phyloP scores from a whole-genome alignment of 1,140 invertebrate species.

The Anastatus disparis region DNA sequence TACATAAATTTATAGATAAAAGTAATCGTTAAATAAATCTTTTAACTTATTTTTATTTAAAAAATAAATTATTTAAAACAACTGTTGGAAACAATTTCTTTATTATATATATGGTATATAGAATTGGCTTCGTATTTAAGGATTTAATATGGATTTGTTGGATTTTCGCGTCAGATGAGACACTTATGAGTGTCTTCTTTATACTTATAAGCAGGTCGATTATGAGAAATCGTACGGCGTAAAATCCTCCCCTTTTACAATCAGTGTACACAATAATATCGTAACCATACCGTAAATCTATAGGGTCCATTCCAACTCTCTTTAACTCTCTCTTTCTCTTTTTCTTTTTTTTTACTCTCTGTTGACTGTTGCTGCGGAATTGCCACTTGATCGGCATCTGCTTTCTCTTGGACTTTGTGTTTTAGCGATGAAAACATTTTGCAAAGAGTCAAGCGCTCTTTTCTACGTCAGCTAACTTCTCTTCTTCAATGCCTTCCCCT shows the following conservation, averaged over 20 bases:
- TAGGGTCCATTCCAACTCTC: conserved; percentile 5
- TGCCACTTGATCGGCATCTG: conserved; percentile 41
- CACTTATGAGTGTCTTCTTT: background rate
- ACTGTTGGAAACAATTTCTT: no score
- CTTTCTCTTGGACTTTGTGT: conserved; percentile 5
- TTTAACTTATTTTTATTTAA: no score
- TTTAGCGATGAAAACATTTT: conserved; percentile 40
- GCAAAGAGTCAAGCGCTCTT: conserved; percentile 19
- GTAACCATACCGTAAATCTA: background rate
- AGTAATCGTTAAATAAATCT: no score
- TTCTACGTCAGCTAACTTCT: no score
- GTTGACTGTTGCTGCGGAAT: conserved; percentile 38
- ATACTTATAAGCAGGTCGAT: background rate
- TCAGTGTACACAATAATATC: conserved; percentile 31
- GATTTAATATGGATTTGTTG: background rate
- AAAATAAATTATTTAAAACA: no score
- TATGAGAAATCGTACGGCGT: background rate
- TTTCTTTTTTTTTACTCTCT: no score
- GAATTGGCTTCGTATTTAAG: no score
- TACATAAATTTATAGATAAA: no score
- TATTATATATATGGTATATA: no score
- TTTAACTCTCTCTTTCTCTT: no score
- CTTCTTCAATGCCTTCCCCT: background rate
- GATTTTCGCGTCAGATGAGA: background rate
- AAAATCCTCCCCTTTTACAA: conserved; percentile 32